Base-by-base conservation (phyloP, 2,888 invertebrate species). In the Drosophila monieri region DNA sequence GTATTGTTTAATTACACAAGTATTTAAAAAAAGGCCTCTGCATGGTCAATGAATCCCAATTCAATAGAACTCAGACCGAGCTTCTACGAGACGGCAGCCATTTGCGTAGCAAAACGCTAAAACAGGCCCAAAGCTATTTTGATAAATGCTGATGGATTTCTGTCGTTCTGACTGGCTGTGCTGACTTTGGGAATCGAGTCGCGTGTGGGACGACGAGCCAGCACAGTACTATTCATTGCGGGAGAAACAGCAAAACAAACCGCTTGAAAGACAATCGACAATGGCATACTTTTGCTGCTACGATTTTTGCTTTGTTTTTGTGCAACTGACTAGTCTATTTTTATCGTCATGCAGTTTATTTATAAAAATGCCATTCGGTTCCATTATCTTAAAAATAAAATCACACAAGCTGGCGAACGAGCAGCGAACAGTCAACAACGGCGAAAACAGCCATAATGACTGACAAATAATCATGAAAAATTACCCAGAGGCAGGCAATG, bases 341-440 rank as follows among this genome's bases (percentile, higher is more conserved):
- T 78, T 80, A 83, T 70, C 81, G 68, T 67, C 74, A 78, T 80
- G 85, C 85, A 83, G 85, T 81, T 83, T 87, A 87, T 83, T 87
- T 85, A 78, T 87, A 78, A 87, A 85, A 74, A 68, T 54, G 74
- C 84, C 74, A 86, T 77, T 80, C 80, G 77, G 73, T 73, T 62
- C 61, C 78, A 85, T 76, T 78, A 78, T 67, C 76, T 71, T 66
- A 74, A 58, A 78, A 85, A 58, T 67, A 61, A 73, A 74, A 76
- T 56, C 56, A 21, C 56, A 66, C 60, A 47, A 43, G 3, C 27
- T 8, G 52, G 35, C 51, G 3, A 46, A 3, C 39, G 39, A 60
- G 37, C 21, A 41, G 10, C 18, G 37, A 37, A 21, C 39, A 56
- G 49, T 44, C 30, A 62, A 71, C 65, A 66, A 55, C 54, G 62